Percentiles rank a stretch among this genome's conserved stretches.
phyloP scores from a whole-genome alignment of 2,113 vertebrate species.

The Urocynchramus pylzowi region DNA sequence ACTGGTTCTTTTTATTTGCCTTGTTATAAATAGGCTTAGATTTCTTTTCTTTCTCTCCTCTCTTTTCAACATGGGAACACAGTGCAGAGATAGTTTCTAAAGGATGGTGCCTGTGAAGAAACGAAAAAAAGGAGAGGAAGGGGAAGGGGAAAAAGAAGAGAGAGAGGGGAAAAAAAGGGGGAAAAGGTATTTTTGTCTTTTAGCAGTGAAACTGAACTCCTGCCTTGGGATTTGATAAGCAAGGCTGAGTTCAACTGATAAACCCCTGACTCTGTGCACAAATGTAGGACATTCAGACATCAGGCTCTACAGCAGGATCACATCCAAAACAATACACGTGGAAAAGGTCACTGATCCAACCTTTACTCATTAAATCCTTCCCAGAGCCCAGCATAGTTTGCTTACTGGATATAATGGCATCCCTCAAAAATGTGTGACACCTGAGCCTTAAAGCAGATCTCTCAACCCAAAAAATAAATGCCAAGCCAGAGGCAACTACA shows the following conservation, averaged over 20 bases:
- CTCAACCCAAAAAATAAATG: not conserved
- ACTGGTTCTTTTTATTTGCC: slow-evolving; percentile 21
- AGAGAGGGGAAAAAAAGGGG: rapidly evolving
- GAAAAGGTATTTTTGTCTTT: not conserved
- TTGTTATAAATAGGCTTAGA: slow-evolving; percentile 29
- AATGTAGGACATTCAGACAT: not conserved
- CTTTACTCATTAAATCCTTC: slow-evolving; percentile 26
- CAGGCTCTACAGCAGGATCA: not conserved
- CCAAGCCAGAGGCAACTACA: not conserved
- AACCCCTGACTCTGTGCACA: not conserved
- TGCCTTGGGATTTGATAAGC: not conserved
- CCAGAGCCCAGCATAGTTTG: not conserved
- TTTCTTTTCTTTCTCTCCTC: not conserved
- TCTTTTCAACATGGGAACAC: not conserved
- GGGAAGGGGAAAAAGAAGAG: not conserved
- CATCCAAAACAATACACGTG: not conserved
- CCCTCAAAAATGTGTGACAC: not conserved
- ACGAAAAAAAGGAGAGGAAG: not conserved
- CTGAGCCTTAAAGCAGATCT: not conserved
- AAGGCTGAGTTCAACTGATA: slow-evolving; percentile 11
- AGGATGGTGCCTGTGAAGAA: not conserved
- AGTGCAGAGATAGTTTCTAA: not conserved
- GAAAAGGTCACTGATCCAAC: slow-evolving; percentile 41
- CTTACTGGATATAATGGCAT: not conserved
- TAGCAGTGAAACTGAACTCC: not conserved